phyloP scores from a whole-genome alignment of 1,140 invertebrate species.

The Leptopilina boulardi region DNA sequence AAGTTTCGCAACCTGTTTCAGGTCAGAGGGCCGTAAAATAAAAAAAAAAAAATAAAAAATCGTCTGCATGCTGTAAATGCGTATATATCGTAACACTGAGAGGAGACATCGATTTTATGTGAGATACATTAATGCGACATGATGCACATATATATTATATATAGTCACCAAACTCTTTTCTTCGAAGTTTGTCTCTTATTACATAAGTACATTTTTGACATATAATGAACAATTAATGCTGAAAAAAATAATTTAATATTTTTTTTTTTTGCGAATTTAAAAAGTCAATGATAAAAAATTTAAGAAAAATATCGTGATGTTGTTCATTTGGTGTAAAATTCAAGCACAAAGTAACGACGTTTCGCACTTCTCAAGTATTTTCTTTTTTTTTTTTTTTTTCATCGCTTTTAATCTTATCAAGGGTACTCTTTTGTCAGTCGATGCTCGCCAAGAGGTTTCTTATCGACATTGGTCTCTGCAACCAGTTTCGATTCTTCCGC shows the following conservation, averaged over 20 bases:
- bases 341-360: slow-evolving; percentile 44
- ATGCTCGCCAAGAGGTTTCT: slow-evolving; percentile 58
- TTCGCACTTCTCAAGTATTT: slow-evolving; percentile 51
- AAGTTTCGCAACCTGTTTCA: slow-evolving; percentile 45
- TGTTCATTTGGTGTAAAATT: slow-evolving; percentile 37
- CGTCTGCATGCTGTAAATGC: slow-evolving; percentile 56
- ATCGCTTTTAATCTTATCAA: slow-evolving; percentile 64
- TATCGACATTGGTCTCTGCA: slow-evolving; percentile 42
- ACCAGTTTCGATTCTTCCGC: slow-evolving; percentile 29
- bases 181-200: not conserved
- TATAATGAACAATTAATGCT: no score
- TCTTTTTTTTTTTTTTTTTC: no score
- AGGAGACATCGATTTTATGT: slow-evolving; percentile 70
- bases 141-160: no score
- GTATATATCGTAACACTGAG: slow-evolving; percentile 67
- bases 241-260: no score
- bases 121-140: slow-evolving; percentile 73
- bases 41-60: no score
- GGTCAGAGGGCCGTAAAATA: slow-evolving; percentile 50
- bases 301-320: not conserved
- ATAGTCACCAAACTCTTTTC: slow-evolving; percentile 46
- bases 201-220: no score
- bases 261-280: not conserved
- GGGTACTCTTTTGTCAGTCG: slow-evolving; percentile 42
- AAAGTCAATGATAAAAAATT: not conserved